phyloP scores from a whole-genome alignment of 2,797 vertebrate genomes.

The Coregonus suidteri region DNA sequence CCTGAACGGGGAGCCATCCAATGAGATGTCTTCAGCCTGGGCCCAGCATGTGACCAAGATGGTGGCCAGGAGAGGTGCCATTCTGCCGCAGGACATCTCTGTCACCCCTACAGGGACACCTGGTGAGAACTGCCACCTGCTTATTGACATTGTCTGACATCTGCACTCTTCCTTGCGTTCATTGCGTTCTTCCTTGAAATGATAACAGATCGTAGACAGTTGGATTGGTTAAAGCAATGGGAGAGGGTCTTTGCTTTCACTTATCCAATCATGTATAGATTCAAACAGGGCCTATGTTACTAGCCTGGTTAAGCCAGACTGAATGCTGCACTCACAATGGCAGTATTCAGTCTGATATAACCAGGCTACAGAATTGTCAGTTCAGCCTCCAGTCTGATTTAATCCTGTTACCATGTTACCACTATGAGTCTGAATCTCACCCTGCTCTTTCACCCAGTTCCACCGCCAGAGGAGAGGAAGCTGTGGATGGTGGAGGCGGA shows the following conservation, averaged over 20 bases:
- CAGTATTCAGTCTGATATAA: no score
- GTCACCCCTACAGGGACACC: constrained; percentile 92
- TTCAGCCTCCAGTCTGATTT: not conserved
- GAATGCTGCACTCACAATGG: no score
- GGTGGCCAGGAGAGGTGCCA: constrained; percentile 95
- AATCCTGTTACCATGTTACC: not conserved
- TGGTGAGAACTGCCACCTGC: constrained; percentile 70
- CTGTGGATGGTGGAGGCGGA: constrained; percentile 91
- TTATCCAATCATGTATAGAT: not conserved
- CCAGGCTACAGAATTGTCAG: not conserved
- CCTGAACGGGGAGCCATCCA: constrained; percentile 87
- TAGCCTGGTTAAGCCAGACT: no score
- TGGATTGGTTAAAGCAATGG: not conserved
- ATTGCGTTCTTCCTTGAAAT: not conserved
- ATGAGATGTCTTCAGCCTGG: constrained; percentile 94
- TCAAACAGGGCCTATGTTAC: no score
- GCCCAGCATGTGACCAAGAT: constrained; percentile 97
- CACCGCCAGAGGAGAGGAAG: constrained; percentile 84
- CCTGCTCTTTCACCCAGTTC: constrained; percentile 76
- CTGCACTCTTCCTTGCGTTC: not conserved
- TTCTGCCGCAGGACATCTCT: constrained; percentile 95
- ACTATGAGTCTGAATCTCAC: not conserved
- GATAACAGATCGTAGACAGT: not conserved
- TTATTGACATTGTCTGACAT: not conserved
- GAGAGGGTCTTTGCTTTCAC: not conserved